These are phyloP conservation scores for Drosophila helvetica DNA, from an alignment of 2,888 invertebrate species.

Conservation along the genomic window DNA sequence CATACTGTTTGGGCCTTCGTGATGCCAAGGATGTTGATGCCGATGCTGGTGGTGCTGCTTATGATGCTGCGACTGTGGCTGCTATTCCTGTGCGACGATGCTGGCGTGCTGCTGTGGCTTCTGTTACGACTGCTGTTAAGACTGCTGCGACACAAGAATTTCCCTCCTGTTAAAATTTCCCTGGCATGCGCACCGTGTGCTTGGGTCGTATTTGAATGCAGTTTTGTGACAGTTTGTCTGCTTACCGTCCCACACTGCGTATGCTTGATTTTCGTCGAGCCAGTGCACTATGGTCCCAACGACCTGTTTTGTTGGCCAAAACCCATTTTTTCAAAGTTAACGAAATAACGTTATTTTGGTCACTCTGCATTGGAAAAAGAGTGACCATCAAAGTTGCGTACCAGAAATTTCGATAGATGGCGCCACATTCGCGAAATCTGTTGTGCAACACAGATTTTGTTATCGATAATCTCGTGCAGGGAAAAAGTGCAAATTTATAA, in stretches of 20 bases:
- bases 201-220: slow-evolving; percentile 23
- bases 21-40: slow-evolving; percentile 50
- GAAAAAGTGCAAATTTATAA: too few species aligned
- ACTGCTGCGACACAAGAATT: slow-evolving; percentile 67
- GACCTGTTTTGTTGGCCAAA: too few species aligned
- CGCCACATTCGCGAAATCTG: too few species aligned
- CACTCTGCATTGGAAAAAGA: too few species aligned
- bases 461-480: too few species aligned
- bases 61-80: slow-evolving; percentile 27
- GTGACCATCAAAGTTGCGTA: too few species aligned
- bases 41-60: slow-evolving; percentile 29
- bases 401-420: too few species aligned
- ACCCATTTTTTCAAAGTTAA: too few species aligned
- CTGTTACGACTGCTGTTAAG: slow-evolving; percentile 19
- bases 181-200: slow-evolving; percentile 71
- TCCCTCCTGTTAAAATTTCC: slow-evolving; percentile 75
- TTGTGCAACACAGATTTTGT: too few species aligned
- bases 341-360: too few species aligned
- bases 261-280: slow-evolving; percentile 46
- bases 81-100: neutral
- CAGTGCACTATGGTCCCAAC: too few species aligned
- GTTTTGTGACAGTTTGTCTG: slow-evolving; percentile 32
- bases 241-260: slow-evolving; percentile 45
- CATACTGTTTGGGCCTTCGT: slow-evolving; percentile 57
- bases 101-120: slow-evolving; percentile 26